phyloP scores from a whole-genome alignment of 2,888 invertebrate species.

The Orgyia antiqua region DNA sequence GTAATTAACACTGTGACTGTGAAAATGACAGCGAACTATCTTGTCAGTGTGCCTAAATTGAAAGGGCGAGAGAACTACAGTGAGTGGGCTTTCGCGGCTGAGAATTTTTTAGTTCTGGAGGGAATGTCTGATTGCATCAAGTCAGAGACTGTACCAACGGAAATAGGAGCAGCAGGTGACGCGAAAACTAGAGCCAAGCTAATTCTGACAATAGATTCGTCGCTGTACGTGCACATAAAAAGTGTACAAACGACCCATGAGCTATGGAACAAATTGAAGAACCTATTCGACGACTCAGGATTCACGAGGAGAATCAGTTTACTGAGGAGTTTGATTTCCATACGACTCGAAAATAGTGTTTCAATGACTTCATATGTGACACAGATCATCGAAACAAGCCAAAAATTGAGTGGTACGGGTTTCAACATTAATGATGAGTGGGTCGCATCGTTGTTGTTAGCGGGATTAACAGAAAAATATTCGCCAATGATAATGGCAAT shows the following conservation, averaged over 20 bases:
- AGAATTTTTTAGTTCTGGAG: conserved; percentile 8
- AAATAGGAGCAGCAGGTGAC: conserved; percentile 2
- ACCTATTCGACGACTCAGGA: background rate
- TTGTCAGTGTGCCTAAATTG: conserved; percentile 1
- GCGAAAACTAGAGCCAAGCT: conserved; percentile 6
- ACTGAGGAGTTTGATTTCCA: background rate
- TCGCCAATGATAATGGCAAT: no score
- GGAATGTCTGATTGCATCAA: conserved; percentile 2
- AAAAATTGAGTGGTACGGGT: conserved; percentile 6
- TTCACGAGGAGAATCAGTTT: background rate
- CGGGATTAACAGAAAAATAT: conserved; percentile 5
- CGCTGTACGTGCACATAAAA: conserved; percentile 8
- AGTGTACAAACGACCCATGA: background rate
- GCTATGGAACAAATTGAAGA: background rate
- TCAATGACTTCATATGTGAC: conserved; percentile 9
- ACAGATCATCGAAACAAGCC: conserved; percentile 7
- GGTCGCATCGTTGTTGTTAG: conserved; percentile 7
- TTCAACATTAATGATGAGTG: conserved; percentile 8
- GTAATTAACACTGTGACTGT: background rate
- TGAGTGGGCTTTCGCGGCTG: background rate
- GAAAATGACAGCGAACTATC: background rate
- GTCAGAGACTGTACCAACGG: background rate
- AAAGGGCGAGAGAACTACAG: background rate
- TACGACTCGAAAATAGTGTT: conserved; percentile 6
- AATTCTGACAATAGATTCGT: conserved; percentile 8